Conservation (phyloP, 2,888 invertebrate species). For the Drosophila lutescens region DNA sequence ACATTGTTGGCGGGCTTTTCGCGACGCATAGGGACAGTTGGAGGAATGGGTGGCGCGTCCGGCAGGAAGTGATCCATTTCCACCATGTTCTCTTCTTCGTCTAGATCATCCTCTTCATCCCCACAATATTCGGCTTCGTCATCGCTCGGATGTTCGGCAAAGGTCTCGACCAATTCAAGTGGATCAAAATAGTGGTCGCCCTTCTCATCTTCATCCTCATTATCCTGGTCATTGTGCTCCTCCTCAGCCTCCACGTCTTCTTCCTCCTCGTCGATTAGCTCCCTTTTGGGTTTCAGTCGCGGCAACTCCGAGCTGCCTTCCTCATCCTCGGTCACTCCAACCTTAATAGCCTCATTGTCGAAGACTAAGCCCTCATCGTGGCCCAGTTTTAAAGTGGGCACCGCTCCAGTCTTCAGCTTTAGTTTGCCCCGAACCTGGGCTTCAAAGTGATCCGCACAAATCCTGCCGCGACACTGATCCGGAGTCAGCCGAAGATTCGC, state of each 20-base stretch:
- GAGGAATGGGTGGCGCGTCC: slow-evolving; percentile 31
- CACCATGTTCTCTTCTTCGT: slow-evolving; percentile 20
- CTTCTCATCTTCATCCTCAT: slow-evolving; percentile 44
- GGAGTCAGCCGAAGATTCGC: slow-evolving; percentile 68
- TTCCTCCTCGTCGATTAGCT: slow-evolving; percentile 43
- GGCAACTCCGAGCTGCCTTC: slow-evolving; percentile 23
- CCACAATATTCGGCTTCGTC: slow-evolving; percentile 31
- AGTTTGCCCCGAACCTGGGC: slow-evolving; percentile 68
- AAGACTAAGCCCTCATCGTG: slow-evolving; percentile 69
- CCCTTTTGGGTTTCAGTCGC: slow-evolving; percentile 21
- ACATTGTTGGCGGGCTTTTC: slow-evolving; percentile 71
- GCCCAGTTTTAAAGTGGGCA: slow-evolving; percentile 77
- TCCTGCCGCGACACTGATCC: slow-evolving; percentile 69
- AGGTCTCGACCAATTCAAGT: slow-evolving; percentile 65
- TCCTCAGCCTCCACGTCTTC: slow-evolving; percentile 15
- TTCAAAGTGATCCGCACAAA: slow-evolving; percentile 79
- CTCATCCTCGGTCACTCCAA: slow-evolving; percentile 33
- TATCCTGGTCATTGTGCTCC: slow-evolving; percentile 23
- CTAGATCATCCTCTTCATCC: slow-evolving; percentile 26
- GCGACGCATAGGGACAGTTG: slow-evolving; percentile 36
- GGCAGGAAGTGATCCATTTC: slow-evolving; percentile 38
- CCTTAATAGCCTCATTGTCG: slow-evolving; percentile 67
- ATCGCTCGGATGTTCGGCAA: slow-evolving; percentile 55
- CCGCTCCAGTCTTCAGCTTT: slow-evolving; percentile 76
- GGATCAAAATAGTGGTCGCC: slow-evolving; percentile 60